phyloP scores from a whole-genome alignment of 2,797 vertebrate genomes.

The Artibeus jamaicensis region DNA sequence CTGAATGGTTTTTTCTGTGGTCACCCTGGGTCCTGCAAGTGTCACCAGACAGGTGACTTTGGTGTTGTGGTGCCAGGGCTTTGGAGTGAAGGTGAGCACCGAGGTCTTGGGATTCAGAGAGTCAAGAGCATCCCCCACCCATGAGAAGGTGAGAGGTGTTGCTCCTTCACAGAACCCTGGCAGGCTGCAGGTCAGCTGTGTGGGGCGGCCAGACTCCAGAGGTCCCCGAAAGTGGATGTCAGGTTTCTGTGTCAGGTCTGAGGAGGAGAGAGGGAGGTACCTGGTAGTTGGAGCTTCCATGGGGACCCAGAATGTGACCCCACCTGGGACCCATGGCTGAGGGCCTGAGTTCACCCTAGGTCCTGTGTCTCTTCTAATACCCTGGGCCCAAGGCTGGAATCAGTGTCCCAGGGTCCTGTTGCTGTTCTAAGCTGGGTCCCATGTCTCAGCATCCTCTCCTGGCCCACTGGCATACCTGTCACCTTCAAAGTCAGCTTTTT shows the following conservation, averaged over 20 bases:
- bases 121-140: rapidly evolving
- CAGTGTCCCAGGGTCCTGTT: not conserved
- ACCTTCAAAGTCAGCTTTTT: not conserved
- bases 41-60: conserved; percentile 16
- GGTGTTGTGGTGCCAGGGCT: not conserved
- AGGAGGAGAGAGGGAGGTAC: not conserved
- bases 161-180: not conserved
- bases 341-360: rapidly evolving
- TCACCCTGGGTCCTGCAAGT: rapidly evolving
- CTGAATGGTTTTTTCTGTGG: not conserved
- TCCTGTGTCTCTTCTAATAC: rapidly evolving
- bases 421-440: not conserved
- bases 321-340: too few relatives aligned
- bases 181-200: not conserved
- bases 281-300: not conserved
- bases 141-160: not conserved
- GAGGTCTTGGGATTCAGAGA: rapidly evolving
- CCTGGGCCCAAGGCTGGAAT: not conserved
- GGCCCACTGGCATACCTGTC: not conserved
- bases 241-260: not conserved
- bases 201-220: not conserved
- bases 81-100: not conserved
- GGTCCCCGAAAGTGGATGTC: not conserved
- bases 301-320: too few relatives aligned
- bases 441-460: not conserved